These are phyloP conservation scores for Thinocorus orbignyianus DNA, from an alignment of 2,113 vertebrate genomes.

Conservation along the genomic window DNA sequence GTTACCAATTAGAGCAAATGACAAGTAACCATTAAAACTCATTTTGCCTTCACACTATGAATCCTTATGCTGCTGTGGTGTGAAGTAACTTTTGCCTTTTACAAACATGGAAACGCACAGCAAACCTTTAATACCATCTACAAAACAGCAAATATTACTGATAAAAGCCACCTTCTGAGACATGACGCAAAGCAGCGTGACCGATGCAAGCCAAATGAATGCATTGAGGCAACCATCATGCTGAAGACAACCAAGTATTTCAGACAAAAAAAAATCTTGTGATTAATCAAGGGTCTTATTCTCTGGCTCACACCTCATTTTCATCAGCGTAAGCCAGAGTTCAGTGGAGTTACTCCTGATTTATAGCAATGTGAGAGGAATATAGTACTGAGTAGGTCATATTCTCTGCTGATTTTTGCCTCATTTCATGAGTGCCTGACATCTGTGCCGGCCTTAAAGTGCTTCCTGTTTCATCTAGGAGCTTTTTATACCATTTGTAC, in stretches of 20 bases:
- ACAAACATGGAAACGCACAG: background rate
- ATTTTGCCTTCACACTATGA: background rate
- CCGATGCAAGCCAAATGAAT: background rate
- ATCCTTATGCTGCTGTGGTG: background rate
- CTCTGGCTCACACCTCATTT: background rate
- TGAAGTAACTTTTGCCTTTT: background rate
- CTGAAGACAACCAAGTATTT: background rate
- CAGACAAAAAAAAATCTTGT: background rate
- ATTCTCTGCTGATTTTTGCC: background rate
- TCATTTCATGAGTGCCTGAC: background rate
- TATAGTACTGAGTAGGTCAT: background rate
- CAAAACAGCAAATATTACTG: background rate
- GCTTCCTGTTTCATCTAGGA: constrained; percentile 1
- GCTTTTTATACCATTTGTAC: constrained; percentile 16
- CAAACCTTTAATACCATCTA: background rate
- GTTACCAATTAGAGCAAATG: background rate
- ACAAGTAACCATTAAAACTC: constrained; percentile 33
- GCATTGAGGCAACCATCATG: background rate
- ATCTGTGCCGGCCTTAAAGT: constrained; percentile 11
- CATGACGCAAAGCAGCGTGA: background rate
- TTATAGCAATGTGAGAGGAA: background rate
- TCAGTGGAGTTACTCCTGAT: background rate
- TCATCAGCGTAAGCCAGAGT: background rate
- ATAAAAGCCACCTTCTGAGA: constrained; percentile 13
- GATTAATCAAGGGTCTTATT: constrained; percentile 11